Evolutionary conservation across 1,140 invertebrate species (phyloP).

Genomic region (Neodiprion lecontei): DNA sequence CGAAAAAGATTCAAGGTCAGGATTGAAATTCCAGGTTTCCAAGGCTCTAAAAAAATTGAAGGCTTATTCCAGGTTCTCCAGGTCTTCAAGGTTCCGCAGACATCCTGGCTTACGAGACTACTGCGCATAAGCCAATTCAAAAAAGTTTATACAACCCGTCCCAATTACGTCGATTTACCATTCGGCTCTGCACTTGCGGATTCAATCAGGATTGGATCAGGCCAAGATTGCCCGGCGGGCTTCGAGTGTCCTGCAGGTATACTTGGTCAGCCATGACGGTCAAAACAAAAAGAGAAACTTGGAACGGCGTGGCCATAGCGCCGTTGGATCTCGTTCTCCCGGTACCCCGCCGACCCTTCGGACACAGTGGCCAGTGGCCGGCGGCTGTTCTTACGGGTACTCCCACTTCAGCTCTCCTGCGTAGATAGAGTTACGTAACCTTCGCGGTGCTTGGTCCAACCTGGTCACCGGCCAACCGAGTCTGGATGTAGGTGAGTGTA

Average conservation of each 20-base stretch:
- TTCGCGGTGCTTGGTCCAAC: not conserved
- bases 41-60: too few relatives aligned
- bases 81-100: too few relatives aligned
- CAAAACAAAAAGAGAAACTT: not conserved
- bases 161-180: too few relatives aligned
- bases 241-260: not conserved
- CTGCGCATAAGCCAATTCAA: too few relatives aligned
- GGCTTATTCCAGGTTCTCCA: too few relatives aligned
- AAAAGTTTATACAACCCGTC: too few relatives aligned
- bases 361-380: slow-evolving; percentile 3
- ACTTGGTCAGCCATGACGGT: slow-evolving; percentile 1
- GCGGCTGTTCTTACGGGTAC: not conserved
- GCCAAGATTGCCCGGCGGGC: not conserved
- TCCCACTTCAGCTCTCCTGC: not conserved
- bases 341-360: not conserved
- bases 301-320: not conserved
- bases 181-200: too few relatives aligned
- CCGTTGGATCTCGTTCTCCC: not conserved
- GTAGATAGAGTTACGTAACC: not conserved
- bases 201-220: not conserved
- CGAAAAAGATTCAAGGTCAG: too few relatives aligned
- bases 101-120: too few relatives aligned
- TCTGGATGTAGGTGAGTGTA: not conserved
- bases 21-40: too few relatives aligned
- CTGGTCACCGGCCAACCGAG: not conserved